phyloP scores from a whole-genome alignment of 2,113 vertebrate species.

The Myotis davidii region DNA sequence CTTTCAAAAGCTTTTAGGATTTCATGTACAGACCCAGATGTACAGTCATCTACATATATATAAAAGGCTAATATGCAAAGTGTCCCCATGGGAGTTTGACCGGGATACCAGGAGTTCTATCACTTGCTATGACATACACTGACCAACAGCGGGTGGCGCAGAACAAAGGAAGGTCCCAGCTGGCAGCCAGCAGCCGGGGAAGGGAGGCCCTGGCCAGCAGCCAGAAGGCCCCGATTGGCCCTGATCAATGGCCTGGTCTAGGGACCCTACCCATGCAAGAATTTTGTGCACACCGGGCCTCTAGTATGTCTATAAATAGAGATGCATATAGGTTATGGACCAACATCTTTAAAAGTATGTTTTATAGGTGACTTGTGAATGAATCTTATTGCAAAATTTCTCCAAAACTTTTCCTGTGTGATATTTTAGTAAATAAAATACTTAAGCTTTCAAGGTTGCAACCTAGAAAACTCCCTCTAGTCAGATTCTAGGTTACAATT shows the following conservation, averaged over 20 bases:
- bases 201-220: too few species aligned
- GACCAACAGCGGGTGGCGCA: too few species aligned
- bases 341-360: constrained; percentile 44
- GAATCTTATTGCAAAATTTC: constrained; percentile 28
- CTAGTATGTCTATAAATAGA: not conserved
- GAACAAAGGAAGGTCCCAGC: too few species aligned
- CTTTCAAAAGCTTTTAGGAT: constrained; percentile 45
- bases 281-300: too few species aligned
- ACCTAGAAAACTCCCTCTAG: not conserved
- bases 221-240: too few species aligned
- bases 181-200: too few species aligned
- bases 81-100: too few species aligned
- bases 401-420: not conserved
- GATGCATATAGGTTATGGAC: not conserved
- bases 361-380: constrained; percentile 9
- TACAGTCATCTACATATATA: not conserved
- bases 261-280: too few species aligned
- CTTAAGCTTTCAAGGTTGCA: not conserved
- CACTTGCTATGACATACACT: too few species aligned
- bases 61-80: too few species aligned
- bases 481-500: not conserved
- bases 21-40: not conserved
- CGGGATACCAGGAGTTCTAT: too few species aligned
- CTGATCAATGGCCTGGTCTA: too few species aligned
- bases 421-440: not conserved